Base-by-base conservation (phyloP, 2,113 vertebrate species). In the Chroicocephalus ridibundus region DNA sequence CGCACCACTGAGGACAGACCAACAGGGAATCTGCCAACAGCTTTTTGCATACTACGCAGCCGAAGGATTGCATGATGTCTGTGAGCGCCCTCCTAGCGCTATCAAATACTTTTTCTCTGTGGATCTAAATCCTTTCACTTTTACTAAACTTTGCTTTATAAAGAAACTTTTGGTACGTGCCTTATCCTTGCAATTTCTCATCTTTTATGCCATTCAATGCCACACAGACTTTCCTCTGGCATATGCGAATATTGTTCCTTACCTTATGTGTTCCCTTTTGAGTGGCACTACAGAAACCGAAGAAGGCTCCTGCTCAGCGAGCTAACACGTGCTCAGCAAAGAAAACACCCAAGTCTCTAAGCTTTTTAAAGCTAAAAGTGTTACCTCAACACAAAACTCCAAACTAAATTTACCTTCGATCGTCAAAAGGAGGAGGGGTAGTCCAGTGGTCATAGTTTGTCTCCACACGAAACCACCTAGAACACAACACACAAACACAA, bases 381-480 rank as follows among this genome's bases (percentile, higher is more conserved):
- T 52, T 19, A 9, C 13, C n/a, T 57, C 20, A 32, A 31, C 57
- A 27, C 4, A 64, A 29, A 72, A 25, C 21, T 68, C 44, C 64
- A 42, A 81, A 16, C 4, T 42, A 31, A 27, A 38, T 40, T 86
- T 95, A 99, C 99, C 99, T 99, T 77, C 99, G 97, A 69, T 98
- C 97, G 31, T 99, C 99, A 36, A 1, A 62, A 79, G 97, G 82
- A 22, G 99, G 99, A 27, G 97, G 93, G 11, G 98, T 98, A 34
- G 96, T 98, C 99, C 99, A 99, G 52, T 99, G 99, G 94, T 99
- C 99, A 81, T 98, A 99, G 93, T 99, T 99, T 3, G 99, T 99
- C 97, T 99, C 99, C 38, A 99, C 99, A 94, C 97, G 98, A 98
- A 98, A 99, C 99, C 99, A 99, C 91, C 99, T 99, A 32, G 6